phyloP scores from a whole-genome alignment of 2,113 vertebrate genomes.

The Callospermophilus lateralis region DNA sequence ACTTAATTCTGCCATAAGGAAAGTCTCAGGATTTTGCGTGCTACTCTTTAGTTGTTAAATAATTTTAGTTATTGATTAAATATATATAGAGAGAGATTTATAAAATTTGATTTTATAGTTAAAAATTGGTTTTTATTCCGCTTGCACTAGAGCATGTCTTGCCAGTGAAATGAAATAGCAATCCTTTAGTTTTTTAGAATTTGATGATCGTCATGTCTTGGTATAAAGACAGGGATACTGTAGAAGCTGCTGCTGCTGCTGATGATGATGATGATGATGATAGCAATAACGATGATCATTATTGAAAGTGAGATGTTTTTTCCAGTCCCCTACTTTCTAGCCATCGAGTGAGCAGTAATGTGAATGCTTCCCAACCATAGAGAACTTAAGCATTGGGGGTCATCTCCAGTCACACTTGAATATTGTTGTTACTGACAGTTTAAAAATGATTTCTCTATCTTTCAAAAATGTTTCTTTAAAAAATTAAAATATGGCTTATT shows the following conservation, averaged over 20 bases:
- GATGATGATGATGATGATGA: too few relatives aligned
- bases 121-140: neutral
- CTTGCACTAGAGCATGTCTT: neutral
- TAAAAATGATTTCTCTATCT: neutral
- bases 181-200: neutral
- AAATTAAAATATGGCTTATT: neutral
- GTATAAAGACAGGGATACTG: neutral
- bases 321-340: neutral
- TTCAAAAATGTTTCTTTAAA: neutral
- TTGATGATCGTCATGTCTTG: neutral
- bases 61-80: neutral
- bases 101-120: neutral
- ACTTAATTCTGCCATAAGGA: neutral
- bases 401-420: neutral
- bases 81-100: conserved; percentile 8
- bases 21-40: neutral
- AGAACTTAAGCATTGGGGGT: neutral
- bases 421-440: neutral
- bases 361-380: neutral
- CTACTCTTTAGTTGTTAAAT: neutral
- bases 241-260: too few relatives aligned
- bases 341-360: neutral
- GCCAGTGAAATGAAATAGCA: neutral
- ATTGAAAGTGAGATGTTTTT: neutral
- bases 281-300: neutral